Evolutionary conservation across 64 coral and sea anemone species (phyloP).

Genomic region (Montipora cactus): DNA sequence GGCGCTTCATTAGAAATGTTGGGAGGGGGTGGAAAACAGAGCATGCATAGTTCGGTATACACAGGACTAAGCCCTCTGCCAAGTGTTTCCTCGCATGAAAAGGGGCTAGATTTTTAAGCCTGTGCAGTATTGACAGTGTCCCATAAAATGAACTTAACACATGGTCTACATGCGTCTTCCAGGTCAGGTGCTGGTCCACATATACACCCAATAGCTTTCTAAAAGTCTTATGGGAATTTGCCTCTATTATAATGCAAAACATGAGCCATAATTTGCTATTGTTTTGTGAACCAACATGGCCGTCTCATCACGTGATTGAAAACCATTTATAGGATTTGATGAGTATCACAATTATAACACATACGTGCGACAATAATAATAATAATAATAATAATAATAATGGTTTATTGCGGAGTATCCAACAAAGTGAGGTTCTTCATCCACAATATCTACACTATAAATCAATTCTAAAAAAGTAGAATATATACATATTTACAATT

Average conservation of each 20-base stretch:
- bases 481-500: too few species aligned
- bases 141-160: conserved; percentile 41
- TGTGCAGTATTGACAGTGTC: conserved; percentile 50
- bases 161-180: too few species aligned
- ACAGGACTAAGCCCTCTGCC: not conserved
- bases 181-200: conserved; percentile 46
- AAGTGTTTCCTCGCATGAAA: too few species aligned
- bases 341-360: too few species aligned
- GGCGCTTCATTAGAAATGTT: conserved; percentile 45
- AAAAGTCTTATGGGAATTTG: not conserved
- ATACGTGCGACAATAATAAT: too few species aligned
- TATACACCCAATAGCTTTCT: conserved; percentile 55
- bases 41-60: conserved; percentile 20
- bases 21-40: conserved; percentile 29
- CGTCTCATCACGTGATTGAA: conserved; percentile 4
- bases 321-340: conserved; percentile 2
- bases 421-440: too few species aligned
- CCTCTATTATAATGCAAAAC: too few species aligned
- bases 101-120: not conserved
- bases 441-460: not conserved
- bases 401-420: too few species aligned
- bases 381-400: too few species aligned
- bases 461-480: too few species aligned
- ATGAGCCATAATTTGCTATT: not conserved
- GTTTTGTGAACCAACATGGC: not conserved